phyloP scores from a whole-genome alignment of 2,888 invertebrate genomes.

The Eupsilia transversa region DNA sequence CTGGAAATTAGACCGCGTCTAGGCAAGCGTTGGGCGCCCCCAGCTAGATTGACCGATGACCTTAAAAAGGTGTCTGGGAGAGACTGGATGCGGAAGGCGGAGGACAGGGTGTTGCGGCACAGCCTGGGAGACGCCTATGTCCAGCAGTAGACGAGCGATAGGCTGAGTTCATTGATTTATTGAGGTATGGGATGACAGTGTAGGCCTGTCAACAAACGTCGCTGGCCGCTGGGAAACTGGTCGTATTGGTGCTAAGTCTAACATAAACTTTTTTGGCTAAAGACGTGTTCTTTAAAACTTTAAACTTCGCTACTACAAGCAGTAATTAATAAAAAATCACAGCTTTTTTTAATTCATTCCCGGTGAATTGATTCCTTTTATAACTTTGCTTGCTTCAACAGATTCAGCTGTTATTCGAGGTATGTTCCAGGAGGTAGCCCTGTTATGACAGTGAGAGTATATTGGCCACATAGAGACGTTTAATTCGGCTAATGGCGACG shows the following conservation, averaged over 20 bases:
- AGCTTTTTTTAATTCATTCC: neutral
- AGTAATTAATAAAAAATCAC: neutral
- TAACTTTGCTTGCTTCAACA: neutral
- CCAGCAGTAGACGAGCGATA: neutral
- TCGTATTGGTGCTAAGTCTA: neutral
- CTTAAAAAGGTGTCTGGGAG: neutral
- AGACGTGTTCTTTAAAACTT: neutral
- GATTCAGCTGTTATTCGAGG: neutral
- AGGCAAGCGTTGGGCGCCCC: neutral
- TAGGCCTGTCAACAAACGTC: neutral
- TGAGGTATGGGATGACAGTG: neutral
- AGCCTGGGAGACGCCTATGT: neutral
- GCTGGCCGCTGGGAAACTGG: neutral
- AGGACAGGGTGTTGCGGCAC: neutral
- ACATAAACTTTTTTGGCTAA: neutral
- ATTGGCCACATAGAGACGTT: conserved; percentile 73
- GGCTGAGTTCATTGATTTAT: neutral
- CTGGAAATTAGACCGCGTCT: neutral
- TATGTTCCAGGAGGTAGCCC: conserved; percentile 39
- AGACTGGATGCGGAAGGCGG: neutral
- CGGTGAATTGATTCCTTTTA: neutral
- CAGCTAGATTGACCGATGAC: neutral
- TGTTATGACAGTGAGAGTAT: conserved; percentile 59
- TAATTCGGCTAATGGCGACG: conserved; percentile 82
- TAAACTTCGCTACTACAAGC: neutral